Base-by-base conservation (phyloP, 2,888 invertebrate species). In the Brenthis ino region DNA sequence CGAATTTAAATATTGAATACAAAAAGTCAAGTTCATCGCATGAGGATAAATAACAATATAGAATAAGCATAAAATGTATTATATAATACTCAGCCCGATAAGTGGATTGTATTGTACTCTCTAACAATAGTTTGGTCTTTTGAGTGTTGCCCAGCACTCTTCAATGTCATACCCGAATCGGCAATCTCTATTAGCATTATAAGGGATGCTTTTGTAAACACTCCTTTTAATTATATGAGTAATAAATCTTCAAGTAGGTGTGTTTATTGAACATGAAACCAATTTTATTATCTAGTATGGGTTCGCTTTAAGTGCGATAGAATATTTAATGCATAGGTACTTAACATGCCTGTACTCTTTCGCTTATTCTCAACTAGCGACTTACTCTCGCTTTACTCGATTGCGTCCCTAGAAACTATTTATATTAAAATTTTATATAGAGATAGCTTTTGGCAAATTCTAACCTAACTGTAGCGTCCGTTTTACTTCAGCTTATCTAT, bases 101-200 rank as follows among this genome's bases (percentile, higher is more conserved):
- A 68, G 58, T 68, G 68, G 64, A 50, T 68, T 65, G 64, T 50
- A 65, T 68, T 68, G 68, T 65, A 24, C 28, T 60, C 37, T 24
- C 12, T 55, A 60, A 55, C 54, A 60, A 60, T 60, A 48, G 24
- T 37, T n/a, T 56, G 33, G 11, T 33, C 33, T 47, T 37, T 11
- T 53, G 6, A 48, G 2, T 28, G 3, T 28, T 14, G 28, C n/a
- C 8, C 28, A 24, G 24, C 12, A 20, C 13, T 16, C 24, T 14
- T 37, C 55, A 57, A 65, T 66, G 37, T 54, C 43, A 3, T 54
- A 43, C 28, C 37, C 1, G 13, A 8, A 43, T 63, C 37, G 6
- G 14, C n/a, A 50, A 50, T 28, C 4, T 48, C 57, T 37, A 57
- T 51, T 51, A n/a, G 51, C 37, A 13, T 6, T 53, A 28, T 56